phyloP scores from a whole-genome alignment of 2,113 vertebrate species.

The Anser brachyrhynchus region DNA sequence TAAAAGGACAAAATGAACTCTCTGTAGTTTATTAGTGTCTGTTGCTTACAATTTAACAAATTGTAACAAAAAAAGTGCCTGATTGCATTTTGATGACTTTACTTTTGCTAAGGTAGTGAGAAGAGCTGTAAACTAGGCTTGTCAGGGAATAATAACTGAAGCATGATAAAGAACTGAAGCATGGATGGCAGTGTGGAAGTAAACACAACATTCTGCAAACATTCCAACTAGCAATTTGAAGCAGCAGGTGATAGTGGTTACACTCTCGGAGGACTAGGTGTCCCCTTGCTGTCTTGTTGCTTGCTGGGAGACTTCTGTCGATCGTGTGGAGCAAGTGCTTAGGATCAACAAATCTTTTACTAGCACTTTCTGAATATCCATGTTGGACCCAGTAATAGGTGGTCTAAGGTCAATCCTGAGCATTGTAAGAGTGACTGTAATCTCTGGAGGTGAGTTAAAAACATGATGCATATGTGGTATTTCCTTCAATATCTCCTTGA shows the following conservation, averaged over 20 bases:
- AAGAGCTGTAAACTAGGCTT: neutral
- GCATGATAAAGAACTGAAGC: neutral
- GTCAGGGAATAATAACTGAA: neutral
- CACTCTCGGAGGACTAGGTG: neutral
- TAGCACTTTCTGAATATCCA: neutral
- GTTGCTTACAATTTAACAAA: neutral
- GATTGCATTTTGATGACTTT: neutral
- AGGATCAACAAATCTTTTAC: neutral
- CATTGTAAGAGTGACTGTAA: neutral
- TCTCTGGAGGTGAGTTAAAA: neutral
- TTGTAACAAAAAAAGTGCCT: neutral
- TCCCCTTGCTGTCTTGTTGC: neutral
- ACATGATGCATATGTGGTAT: neutral
- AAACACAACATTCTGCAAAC: neutral
- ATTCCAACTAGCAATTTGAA: neutral
- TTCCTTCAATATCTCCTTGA: too few relatives aligned
- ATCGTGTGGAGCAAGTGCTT: neutral
- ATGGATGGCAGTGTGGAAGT: neutral
- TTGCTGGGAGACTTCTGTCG: neutral
- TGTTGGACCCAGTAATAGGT: neutral
- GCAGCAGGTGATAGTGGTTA: too few relatives aligned
- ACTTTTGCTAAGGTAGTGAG: neutral
- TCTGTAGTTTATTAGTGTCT: neutral
- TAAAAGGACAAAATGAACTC: neutral
- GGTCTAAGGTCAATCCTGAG: neutral